Evolutionary conservation across 2,888 invertebrate species (phyloP).

Genomic region (Anthophora plumipes): DNA sequence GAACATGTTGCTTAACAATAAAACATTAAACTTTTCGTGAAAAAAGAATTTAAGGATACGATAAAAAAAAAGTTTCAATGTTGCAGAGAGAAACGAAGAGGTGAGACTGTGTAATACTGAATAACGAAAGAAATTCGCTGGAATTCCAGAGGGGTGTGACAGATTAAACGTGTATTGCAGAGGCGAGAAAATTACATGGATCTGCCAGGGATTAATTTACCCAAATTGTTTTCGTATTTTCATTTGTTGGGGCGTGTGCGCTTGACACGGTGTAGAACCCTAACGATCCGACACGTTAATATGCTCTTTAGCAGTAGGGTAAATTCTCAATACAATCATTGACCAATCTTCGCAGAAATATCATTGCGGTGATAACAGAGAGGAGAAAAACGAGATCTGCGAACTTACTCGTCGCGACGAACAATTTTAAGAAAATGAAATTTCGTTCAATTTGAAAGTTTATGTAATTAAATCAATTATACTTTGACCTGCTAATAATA

Average conservation of each 20-base stretch:
- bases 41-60: too few species aligned
- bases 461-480: too few species aligned
- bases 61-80: too few species aligned
- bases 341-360: slow-evolving; percentile 42
- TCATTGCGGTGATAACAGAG: background rate
- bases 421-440: too few species aligned
- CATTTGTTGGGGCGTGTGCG: slow-evolving; percentile 66
- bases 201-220: slow-evolving; percentile 57
- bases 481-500: too few species aligned
- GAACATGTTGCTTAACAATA: too few species aligned
- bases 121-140: background rate
- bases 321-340: slow-evolving; percentile 43
- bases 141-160: slow-evolving; percentile 10
- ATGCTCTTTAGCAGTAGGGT: slow-evolving; percentile 66
- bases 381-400: too few species aligned
- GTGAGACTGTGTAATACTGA: background rate
- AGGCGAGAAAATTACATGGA: slow-evolving; percentile 64
- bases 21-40: too few species aligned
- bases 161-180: slow-evolving; percentile 23
- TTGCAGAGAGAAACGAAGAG: too few species aligned
- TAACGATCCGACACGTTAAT: slow-evolving; percentile 67
- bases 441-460: too few species aligned
- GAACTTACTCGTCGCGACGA: too few species aligned
- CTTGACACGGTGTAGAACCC: slow-evolving; percentile 72
- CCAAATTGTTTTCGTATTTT: slow-evolving; percentile 67